These are phyloP conservation scores for Rhombomys opimus DNA, from an alignment of 2,113 vertebrate species.

Conservation along the genomic window DNA sequence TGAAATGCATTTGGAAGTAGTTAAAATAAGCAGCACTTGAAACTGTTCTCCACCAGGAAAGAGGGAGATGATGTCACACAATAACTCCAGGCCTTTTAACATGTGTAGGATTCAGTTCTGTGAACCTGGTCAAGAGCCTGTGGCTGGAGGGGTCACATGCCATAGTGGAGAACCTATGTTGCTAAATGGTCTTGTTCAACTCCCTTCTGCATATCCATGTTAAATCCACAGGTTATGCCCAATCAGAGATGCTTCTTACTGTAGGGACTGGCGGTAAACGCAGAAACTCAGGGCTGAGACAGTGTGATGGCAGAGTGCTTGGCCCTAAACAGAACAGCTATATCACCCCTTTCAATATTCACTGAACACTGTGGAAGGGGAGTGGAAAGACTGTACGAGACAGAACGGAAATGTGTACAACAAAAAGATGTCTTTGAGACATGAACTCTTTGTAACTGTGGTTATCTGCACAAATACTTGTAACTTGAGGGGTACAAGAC, in stretches of 20 bases:
- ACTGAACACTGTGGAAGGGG: too few relatives aligned
- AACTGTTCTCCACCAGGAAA: neutral
- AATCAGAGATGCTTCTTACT: neutral
- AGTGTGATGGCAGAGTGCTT: neutral
- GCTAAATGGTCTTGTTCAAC: neutral
- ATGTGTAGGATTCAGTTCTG: neutral
- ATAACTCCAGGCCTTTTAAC: neutral
- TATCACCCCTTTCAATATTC: neutral
- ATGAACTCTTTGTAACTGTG: neutral
- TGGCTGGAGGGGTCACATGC: neutral
- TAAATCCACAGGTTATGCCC: neutral
- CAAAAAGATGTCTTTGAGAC: too few relatives aligned
- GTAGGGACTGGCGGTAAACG: neutral
- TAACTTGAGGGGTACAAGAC: neutral
- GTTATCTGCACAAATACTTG: neutral
- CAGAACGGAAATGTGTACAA: too few relatives aligned
- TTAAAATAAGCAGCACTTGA: slow-evolving; percentile 43
- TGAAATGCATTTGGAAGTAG: slow-evolving; percentile 4
- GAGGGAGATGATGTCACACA: slow-evolving; percentile 31
- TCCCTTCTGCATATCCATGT: neutral
- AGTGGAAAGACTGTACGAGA: neutral
- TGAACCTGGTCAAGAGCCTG: neutral
- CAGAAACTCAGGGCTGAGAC: too few relatives aligned
- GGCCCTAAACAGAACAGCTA: too few relatives aligned
- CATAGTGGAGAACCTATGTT: neutral